Percentiles rank a stretch among this genome's conserved stretches.
Evolutionary conservation across 2,888 invertebrate species (phyloP).

Genomic region (Melanostoma scalare): DNA sequence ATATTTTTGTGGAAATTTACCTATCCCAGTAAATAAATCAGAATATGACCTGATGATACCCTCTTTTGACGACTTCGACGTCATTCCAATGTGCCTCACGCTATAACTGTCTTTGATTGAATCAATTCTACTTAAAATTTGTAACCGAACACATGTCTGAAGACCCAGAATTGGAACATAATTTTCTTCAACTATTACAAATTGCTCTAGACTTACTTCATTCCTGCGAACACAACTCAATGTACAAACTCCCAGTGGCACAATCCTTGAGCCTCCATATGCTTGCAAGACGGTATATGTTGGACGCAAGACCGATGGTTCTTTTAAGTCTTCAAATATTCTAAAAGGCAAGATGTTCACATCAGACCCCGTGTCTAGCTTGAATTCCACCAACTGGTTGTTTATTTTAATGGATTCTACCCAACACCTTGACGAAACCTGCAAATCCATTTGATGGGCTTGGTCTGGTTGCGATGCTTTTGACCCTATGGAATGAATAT

Average conservation of each 20-base stretch:
- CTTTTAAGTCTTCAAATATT: constrained; percentile 17
- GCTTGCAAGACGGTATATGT: constrained; percentile 25
- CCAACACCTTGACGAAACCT: too few species aligned
- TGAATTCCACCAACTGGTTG: constrained; percentile 29
- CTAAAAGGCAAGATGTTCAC: constrained; percentile 15
- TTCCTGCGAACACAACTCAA: neutral
- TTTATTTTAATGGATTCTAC: neutral
- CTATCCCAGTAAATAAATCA: too few species aligned
- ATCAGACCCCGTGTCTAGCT: constrained; percentile 12
- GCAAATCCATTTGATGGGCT: too few species aligned
- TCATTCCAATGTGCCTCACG: too few species aligned
- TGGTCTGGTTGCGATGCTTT: too few species aligned
- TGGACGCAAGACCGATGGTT: constrained; percentile 32
- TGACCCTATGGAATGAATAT: too few species aligned
- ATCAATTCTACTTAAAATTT: constrained; percentile 8
- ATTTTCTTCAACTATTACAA: constrained; percentile 7
- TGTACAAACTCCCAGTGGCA: constrained; percentile 24
- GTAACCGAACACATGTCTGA: constrained; percentile 1
- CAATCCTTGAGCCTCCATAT: constrained; percentile 28
- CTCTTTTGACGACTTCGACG: too few species aligned
- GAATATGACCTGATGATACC: too few species aligned
- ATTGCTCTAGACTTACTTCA: neutral
- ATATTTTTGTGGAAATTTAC: too few species aligned
- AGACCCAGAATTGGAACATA: neutral
- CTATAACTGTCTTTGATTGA: too few species aligned